phyloP scores from a whole-genome alignment of 2,113 vertebrate species.

The Ploceus nigricollis region DNA sequence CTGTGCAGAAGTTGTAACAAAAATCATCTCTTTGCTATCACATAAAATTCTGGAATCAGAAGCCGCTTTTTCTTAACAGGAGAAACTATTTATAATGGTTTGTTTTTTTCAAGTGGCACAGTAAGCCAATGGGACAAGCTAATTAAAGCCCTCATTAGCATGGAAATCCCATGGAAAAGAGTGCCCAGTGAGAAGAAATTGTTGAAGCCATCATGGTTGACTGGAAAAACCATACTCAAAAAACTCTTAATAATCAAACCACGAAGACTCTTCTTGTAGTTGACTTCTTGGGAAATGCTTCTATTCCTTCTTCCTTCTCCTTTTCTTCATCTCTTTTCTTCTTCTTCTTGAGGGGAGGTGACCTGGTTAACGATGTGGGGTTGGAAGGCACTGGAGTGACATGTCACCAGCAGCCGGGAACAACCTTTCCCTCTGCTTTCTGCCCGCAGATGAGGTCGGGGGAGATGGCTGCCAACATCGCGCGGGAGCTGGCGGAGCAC shows the following conservation, averaged over 20 bases:
- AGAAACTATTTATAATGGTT: background rate
- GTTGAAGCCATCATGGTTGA: background rate
- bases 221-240: background rate
- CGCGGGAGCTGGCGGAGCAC: constrained; percentile 91
- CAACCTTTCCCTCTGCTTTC: background rate
- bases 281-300: background rate
- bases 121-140: background rate
- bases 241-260: background rate
- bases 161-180: background rate
- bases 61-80: background rate
- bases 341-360: background rate
- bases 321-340: background rate
- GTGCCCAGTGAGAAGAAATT: background rate
- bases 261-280: fast-evolving
- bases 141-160: background rate
- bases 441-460: constrained; percentile 82
- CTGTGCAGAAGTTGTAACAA: background rate
- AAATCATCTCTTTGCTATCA: background rate
- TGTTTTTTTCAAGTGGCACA: background rate
- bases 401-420: background rate
- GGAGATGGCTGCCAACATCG: constrained; percentile 94
- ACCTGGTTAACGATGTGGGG: background rate
- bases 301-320: background rate
- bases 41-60: background rate
- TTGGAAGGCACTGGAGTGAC: background rate